Conservation (phyloP, 2,797 vertebrate species). For the Distichodus sexfasciatus region DNA sequence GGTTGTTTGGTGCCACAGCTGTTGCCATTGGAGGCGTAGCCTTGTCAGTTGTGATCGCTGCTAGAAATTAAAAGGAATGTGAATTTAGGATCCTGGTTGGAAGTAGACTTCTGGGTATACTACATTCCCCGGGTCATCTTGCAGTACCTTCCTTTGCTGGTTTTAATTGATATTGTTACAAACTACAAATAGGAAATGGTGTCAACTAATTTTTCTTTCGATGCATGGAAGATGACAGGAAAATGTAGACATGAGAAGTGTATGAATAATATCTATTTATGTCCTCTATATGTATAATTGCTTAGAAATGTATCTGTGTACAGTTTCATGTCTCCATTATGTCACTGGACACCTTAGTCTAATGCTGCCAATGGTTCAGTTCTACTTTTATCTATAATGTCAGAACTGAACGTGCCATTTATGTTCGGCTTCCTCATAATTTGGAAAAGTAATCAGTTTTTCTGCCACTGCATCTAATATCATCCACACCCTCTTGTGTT, state of each 20-base stretch:
- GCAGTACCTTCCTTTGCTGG: slow-evolving; percentile 39
- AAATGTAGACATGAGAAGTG: slow-evolving; percentile 14
- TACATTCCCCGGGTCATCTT: slow-evolving; percentile 46
- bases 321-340: slow-evolving; percentile 41
- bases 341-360: slow-evolving; percentile 47
- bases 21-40: slow-evolving; percentile 93
- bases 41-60: slow-evolving; percentile 94
- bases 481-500: not conserved
- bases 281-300: slow-evolving; percentile 22
- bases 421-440: slow-evolving; percentile 10
- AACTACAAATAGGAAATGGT: slow-evolving; percentile 46
- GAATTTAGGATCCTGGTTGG: slow-evolving; percentile 30
- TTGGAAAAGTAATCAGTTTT: not conserved
- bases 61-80: slow-evolving; percentile 81
- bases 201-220: slow-evolving; percentile 13
- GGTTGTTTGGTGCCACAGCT: slow-evolving; percentile 93
- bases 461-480: not conserved
- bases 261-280: slow-evolving; percentile 36
- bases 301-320: slow-evolving; percentile 41
- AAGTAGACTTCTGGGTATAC: slow-evolving; percentile 32
- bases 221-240: slow-evolving; percentile 33
- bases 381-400: slow-evolving; percentile 14
- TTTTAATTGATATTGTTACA: slow-evolving; percentile 31
- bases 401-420: slow-evolving; percentile 40
- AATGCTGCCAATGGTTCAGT: slow-evolving; percentile 37